These are phyloP conservation scores for Amphibalanus amphitrite DNA, from an alignment of 1,140 invertebrate genomes.

Conservation along the genomic window DNA sequence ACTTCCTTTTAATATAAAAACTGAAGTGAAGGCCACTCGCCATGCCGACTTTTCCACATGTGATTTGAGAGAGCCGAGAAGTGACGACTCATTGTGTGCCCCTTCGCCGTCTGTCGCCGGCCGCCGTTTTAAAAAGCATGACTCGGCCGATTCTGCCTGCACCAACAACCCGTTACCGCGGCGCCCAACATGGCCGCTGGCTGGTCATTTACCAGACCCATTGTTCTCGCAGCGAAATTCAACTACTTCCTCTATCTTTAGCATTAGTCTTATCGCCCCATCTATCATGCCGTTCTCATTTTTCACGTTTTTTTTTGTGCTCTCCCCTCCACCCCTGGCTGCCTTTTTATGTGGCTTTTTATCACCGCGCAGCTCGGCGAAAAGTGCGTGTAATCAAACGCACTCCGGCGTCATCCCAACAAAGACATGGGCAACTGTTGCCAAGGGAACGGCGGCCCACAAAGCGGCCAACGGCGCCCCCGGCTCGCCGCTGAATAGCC, in stretches of 20 bases:
- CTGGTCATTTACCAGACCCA: not conserved
- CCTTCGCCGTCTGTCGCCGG: no score
- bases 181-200: not conserved
- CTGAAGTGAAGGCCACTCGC: no score
- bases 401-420: not conserved
- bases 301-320: not conserved
- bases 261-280: not conserved
- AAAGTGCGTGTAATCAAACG: not conserved
- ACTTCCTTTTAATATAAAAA: no score
- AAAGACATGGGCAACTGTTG: not conserved
- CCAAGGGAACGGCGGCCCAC: not conserved
- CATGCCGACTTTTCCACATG: no score
- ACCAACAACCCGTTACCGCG: not conserved
- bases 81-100: no score
- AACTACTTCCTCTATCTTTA: slow-evolving; percentile 2
- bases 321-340: not conserved
- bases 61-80: no score
- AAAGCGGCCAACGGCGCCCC: not conserved
- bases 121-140: not conserved
- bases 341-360: not conserved
- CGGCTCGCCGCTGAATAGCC: not conserved
- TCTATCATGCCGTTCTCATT: not conserved
- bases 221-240: not conserved
- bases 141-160: not conserved
- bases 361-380: not conserved